Base-by-base conservation (phyloP, 2,888 invertebrate genomes). In the Steinernema carpocapsae region DNA sequence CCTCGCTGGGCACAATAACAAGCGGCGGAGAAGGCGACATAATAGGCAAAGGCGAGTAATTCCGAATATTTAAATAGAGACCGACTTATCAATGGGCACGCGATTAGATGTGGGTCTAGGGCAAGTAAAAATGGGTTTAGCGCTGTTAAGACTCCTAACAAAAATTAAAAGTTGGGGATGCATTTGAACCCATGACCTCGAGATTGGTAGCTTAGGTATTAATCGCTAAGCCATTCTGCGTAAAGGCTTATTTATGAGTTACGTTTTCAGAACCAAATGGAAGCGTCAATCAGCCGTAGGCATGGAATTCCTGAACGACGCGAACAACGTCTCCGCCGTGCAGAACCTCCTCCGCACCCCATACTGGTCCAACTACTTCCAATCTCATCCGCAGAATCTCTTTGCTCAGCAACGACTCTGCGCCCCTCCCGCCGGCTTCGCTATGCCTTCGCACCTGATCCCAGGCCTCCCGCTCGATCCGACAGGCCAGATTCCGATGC, bases 241-340 rank as follows among this genome's bases (percentile, higher is more conserved):
- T 6, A 37, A 37, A 10, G 3, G 37, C 37, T 10, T 37, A 37
- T 37, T 46, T 43, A 2, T 37, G 4, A 37, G 37, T 37, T 37
- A n/a, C n/a, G 45, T 1, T 87, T 88, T 45, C 91, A 94, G 95
- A 89, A 97, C 97, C 88, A 97, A 97, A 91, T 99, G 97, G 97
- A 97, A 97, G 89, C 92, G 97, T 0, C 97, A 97, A 89, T 96
- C 97, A 19, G 95, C 97, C 0, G 97, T 97, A 1, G 97, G 97
- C 0, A 89, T 97, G 83, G 99, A 99, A 88, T 91, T 99, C 51
- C 90, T 99, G 74, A 95, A 96, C 1, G 99, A 99, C 89, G 95
- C 97, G 0, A 95, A 95, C 10, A 97, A 97, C 90, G 95, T 94
- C 89, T 96, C 96, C 0, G 97, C 97, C n/a, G 94, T 99, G 87